Conservation (phyloP, 1,140 invertebrate species). For the Trichomalopsis sarcophagae region DNA sequence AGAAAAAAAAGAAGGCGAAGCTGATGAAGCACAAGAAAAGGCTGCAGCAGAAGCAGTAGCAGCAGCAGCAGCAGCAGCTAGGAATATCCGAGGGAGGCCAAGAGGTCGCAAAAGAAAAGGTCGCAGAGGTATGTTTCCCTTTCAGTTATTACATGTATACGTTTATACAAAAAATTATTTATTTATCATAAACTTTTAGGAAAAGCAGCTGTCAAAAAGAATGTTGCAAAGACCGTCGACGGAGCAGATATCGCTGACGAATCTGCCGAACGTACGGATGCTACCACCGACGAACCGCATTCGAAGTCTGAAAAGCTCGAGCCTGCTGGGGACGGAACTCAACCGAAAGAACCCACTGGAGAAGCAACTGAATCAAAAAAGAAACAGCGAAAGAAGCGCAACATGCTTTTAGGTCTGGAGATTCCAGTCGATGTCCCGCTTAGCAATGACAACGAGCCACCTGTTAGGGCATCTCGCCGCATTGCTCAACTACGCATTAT, state of each 20-base stretch:
- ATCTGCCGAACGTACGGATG: conserved; percentile 13
- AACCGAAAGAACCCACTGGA: not conserved
- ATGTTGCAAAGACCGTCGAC: not conserved
- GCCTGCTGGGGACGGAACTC: not conserved
- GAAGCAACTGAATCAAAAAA: conserved; percentile 42
- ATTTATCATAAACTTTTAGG: conserved; percentile 21
- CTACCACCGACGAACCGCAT: not conserved
- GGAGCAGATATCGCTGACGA: conserved; percentile 26
- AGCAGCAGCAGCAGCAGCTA: conserved; percentile 50
- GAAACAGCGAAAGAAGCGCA: conserved; percentile 62
- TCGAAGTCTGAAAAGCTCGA: conserved; percentile 31
- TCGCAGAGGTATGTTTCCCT: conserved; percentile 27
- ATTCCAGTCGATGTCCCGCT: conserved; percentile 71
- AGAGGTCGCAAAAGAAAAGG: conserved; percentile 65
- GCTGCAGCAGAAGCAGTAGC: conserved; percentile 23
- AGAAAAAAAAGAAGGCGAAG: conserved; percentile 57
- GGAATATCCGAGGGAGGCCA: conserved; percentile 65
- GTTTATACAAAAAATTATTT: not conserved
- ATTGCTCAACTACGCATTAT: conserved; percentile 91
- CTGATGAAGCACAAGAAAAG: conserved; percentile 42
- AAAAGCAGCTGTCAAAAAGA: not conserved
- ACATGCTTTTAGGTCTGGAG: conserved; percentile 75
- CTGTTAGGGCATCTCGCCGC: conserved; percentile 84
- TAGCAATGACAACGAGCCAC: conserved; percentile 67
- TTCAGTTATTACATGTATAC: not conserved